phyloP scores from a whole-genome alignment of 2,888 invertebrate species.

The Lasioglossum malachurum region DNA sequence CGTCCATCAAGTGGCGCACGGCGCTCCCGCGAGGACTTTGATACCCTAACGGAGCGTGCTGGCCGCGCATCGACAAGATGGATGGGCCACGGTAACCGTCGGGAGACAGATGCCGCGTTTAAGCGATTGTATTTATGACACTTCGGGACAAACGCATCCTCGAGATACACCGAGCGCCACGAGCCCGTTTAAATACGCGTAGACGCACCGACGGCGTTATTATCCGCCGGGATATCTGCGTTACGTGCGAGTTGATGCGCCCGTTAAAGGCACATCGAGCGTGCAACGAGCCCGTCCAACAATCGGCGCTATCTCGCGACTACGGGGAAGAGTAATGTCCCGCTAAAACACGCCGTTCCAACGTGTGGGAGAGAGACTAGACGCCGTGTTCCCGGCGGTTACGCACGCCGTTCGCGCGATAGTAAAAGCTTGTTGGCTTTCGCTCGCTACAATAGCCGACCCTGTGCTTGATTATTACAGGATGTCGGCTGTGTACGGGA shows the following conservation, averaged over 20 bases:
- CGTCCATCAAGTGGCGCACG: conserved; percentile 47
- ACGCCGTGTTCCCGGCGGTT: conserved; percentile 27
- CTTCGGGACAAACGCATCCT: conserved; percentile 38
- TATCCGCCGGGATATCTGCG: conserved; percentile 46
- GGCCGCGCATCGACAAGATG: conserved; percentile 52
- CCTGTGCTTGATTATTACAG: conserved; percentile 16
- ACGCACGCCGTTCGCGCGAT: conserved; percentile 47
- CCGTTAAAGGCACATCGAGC: conserved; percentile 52
- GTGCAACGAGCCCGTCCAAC: conserved; percentile 41
- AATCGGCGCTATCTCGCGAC: conserved; percentile 37
- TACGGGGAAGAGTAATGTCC: conserved; percentile 48
- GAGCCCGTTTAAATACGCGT: conserved; percentile 43
- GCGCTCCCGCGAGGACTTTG: conserved; percentile 48
- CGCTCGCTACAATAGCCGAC: conserved; percentile 25
- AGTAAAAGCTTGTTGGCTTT: conserved; percentile 44
- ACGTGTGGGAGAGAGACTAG: conserved; percentile 26
- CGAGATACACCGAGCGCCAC: neutral
- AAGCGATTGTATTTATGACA: conserved; percentile 64
- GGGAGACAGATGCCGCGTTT: conserved; percentile 45
- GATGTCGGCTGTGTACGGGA: neutral
- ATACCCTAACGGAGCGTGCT: conserved; percentile 37
- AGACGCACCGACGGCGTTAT: conserved; percentile 37
- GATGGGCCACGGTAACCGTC: conserved; percentile 44
- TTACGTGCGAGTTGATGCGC: conserved; percentile 43
- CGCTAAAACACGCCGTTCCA: conserved; percentile 32